A percentile compares a stretch with the other conserved stretches of the same genome.
These are phyloP conservation scores for Fratercula arctica DNA, from an alignment of 2,797 vertebrate genomes.

Conservation along the genomic window DNA sequence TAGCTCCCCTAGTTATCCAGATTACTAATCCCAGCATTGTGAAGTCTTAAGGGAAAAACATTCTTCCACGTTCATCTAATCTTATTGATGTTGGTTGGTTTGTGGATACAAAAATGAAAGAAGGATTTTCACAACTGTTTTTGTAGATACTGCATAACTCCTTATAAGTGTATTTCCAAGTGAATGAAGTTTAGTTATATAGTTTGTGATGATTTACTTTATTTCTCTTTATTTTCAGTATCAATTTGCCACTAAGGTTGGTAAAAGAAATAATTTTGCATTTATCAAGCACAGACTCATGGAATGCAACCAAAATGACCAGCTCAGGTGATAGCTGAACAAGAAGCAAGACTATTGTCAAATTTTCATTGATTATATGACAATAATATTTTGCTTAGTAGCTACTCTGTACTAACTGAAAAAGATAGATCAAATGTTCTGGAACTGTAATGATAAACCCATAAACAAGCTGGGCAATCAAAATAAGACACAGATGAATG, in stretches of 20 bases:
- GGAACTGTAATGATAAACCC: not conserved
- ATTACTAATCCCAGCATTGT: not conserved
- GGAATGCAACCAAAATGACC: not conserved
- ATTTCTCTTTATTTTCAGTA: conserved; percentile 1
- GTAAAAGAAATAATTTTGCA: not conserved
- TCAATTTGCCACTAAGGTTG: not conserved
- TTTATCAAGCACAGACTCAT: not conserved
- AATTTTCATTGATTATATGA: conserved; percentile 6
- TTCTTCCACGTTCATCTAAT: not conserved
- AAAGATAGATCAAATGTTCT: not conserved
- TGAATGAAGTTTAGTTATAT: not conserved
- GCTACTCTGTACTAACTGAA: not conserved
- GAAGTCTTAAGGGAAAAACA: not conserved
- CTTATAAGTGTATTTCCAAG: not conserved
- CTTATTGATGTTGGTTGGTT: not conserved
- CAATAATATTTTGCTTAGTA: conserved; percentile 38
- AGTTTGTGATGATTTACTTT: not conserved
- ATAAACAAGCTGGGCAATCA: not conserved
- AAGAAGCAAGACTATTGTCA: not conserved
- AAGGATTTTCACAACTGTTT: not conserved
- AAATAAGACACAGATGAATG: not conserved
- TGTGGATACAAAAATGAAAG: not conserved
- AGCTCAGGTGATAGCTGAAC: not conserved
- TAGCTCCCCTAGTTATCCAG: not conserved
- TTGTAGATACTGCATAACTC: not conserved